Evolutionary conservation across 1,140 invertebrate species (phyloP), one percentile per base, ranked within the genome.

Genomic region (Drosophila mojavensis): DNA sequence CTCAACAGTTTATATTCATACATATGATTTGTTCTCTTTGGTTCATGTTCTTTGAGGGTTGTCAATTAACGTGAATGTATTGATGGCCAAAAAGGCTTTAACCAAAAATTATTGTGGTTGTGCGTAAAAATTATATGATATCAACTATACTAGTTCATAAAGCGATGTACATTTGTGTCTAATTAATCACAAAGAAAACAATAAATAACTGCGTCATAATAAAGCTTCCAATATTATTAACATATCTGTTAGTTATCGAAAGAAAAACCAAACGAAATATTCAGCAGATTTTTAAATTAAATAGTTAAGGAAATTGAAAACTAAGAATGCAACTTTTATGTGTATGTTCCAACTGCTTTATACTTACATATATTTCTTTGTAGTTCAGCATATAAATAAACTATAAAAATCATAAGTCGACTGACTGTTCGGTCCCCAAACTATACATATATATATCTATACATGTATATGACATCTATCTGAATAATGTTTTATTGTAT

Each of bases 401-500:
- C 7, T 30, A 45, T 5, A 28, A 28, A 30, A 10, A 30, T 5
- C 15, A 60, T 47, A 47, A 30, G 36, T 39, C 36, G 10, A 11
- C 36, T 39, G 33, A 36, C 10, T 36, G 33, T 10, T 6, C 58
- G 30, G 26, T 30, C 43, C 26, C 58, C 41, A 11, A 33, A 17
- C 17, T 17, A 17, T 56, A 78, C 73, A 66, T 71, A 70, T 65
- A 61, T 43, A 61, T n/a, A 55, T 30, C 5, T n/a, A 54, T 6
- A 56, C 41, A 62, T 43, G 26, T 50, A 74, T 77, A 66, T 64
- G 67, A 63, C 56, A 60, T 65, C 33, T 69, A 73, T 77, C 65
- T 63, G 43, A 41, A 58, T 48, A 81, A 67, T 51, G 66, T 64
- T 67, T 64, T 70, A 81, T 75, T 24, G 45, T 75, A 78, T 82